phyloP scores from a whole-genome alignment of 1,140 invertebrate species.

The Drosophila prosaltans region DNA sequence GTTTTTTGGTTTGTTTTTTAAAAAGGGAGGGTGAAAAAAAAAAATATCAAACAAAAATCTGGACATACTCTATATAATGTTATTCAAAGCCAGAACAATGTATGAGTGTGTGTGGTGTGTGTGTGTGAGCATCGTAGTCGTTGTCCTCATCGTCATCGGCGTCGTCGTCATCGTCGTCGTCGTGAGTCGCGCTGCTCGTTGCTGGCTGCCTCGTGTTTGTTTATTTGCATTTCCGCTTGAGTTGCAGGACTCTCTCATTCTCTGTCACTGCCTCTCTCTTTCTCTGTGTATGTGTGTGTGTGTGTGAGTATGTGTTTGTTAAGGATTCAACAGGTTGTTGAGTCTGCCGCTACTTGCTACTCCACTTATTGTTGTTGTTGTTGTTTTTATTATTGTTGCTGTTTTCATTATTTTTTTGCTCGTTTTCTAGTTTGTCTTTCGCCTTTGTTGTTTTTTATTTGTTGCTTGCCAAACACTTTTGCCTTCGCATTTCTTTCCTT shows the following conservation, averaged over 20 bases:
- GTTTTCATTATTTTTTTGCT: slow-evolving; percentile 61
- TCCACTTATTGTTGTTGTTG: slow-evolving; percentile 13
- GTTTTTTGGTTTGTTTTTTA: slow-evolving; percentile 49
- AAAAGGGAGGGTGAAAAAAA: slow-evolving; percentile 26
- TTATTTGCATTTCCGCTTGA: slow-evolving; percentile 82
- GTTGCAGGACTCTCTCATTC: slow-evolving; percentile 64
- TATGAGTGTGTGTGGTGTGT: slow-evolving; percentile 28
- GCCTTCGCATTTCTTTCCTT: slow-evolving; percentile 63
- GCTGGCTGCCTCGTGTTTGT: slow-evolving; percentile 63
- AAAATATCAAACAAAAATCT: slow-evolving; percentile 60
- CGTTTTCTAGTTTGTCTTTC: slow-evolving; percentile 73
- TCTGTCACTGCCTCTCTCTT: slow-evolving; percentile 3
- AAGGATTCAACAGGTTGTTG: slow-evolving; percentile 70
- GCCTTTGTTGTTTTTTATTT: slow-evolving; percentile 54
- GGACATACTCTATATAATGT: slow-evolving; percentile 69
- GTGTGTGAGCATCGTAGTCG: slow-evolving; percentile 35
- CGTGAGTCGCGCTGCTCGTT: slow-evolving; percentile 35
- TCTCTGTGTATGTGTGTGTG: slow-evolving; percentile 17
- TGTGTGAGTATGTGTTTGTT: slow-evolving; percentile 35
- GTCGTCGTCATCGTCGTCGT: slow-evolving; percentile 44
- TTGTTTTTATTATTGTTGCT: slow-evolving; percentile 15
- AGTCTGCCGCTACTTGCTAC: slow-evolving; percentile 54
- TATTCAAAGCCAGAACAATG: slow-evolving; percentile 66
- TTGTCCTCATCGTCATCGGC: slow-evolving; percentile 53
- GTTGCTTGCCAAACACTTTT: slow-evolving; percentile 74